These are phyloP conservation scores for Willowsia nigromaculata DNA, from an alignment of 2,888 invertebrate species.

Conservation along the genomic window DNA sequence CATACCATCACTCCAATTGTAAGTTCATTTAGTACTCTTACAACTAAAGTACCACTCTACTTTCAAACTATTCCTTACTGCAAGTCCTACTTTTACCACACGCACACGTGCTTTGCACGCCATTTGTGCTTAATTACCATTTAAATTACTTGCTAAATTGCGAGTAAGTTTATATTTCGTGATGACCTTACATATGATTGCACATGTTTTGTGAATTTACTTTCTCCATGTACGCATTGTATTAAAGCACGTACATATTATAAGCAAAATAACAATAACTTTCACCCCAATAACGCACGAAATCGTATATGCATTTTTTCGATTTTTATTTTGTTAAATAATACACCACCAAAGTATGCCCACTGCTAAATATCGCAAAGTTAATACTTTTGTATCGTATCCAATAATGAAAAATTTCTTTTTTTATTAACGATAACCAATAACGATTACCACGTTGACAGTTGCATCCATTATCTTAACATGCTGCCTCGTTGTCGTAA, in stretches of 20 bases:
- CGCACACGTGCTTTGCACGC: slow-evolving; percentile 1
- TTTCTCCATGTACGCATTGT: neutral
- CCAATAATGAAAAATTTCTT: neutral
- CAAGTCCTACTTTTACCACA: neutral
- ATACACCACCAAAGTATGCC: too few relatives aligned
- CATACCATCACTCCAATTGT: neutral
- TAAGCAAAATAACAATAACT: too few relatives aligned
- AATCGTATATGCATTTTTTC: too few relatives aligned
- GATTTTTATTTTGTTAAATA: too few relatives aligned
- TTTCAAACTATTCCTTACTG: neutral
- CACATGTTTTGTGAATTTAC: neutral
- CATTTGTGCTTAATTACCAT: slow-evolving; percentile 17
- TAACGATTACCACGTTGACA: slow-evolving; percentile 82
- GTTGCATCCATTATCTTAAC: slow-evolving; percentile 87
- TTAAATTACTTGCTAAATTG: slow-evolving; percentile 1
- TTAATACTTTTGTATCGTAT: too few relatives aligned
- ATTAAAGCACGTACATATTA: too few relatives aligned
- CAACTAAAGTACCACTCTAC: too few relatives aligned
- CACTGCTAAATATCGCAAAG: too few relatives aligned
- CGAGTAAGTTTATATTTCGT: neutral
- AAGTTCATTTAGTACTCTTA: neutral
- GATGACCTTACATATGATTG: neutral
- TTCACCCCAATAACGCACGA: too few relatives aligned
- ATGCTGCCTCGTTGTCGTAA: slow-evolving; percentile 87
- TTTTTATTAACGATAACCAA: slow-evolving; percentile 63